A percentile compares a stretch with the other conserved stretches of the same genome.
Conservation (phyloP, 2,113 vertebrate genomes). For the Macquaria ambigua region DNA sequence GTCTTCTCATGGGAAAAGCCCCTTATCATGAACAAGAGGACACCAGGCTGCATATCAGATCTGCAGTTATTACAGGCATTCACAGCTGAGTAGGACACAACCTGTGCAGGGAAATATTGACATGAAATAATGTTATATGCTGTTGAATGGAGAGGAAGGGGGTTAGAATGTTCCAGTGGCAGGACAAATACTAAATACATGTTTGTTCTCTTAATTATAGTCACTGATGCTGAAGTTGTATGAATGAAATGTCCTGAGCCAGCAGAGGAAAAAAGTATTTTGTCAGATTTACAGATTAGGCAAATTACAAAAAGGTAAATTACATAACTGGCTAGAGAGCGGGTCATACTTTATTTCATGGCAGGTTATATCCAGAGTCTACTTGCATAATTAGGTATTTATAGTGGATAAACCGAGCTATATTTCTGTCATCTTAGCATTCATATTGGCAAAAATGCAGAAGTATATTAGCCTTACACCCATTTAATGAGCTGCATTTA, state of each 20-base stretch:
- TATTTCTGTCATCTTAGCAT: background rate
- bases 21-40: constrained; percentile 54
- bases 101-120: constrained; percentile 10
- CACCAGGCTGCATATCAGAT: constrained; percentile 59
- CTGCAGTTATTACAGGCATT: constrained; percentile 55
- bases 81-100: constrained; percentile 35
- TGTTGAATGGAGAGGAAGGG: constrained; percentile 7
- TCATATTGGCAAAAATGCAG: background rate
- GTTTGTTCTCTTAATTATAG: background rate
- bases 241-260: background rate
- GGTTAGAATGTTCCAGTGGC: background rate
- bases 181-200: background rate
- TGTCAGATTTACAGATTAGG: background rate
- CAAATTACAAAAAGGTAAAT: background rate
- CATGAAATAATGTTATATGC: background rate
- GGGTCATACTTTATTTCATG: background rate
- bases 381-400: background rate
- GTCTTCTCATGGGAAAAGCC: constrained; percentile 54
- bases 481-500: background rate
- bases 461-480: background rate
- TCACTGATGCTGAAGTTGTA: background rate
- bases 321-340: background rate
- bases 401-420: background rate
- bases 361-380: background rate
- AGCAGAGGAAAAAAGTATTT: background rate